Conservation (phyloP, 2,113 vertebrate species). For the Ctenodactylus gundi region DNA sequence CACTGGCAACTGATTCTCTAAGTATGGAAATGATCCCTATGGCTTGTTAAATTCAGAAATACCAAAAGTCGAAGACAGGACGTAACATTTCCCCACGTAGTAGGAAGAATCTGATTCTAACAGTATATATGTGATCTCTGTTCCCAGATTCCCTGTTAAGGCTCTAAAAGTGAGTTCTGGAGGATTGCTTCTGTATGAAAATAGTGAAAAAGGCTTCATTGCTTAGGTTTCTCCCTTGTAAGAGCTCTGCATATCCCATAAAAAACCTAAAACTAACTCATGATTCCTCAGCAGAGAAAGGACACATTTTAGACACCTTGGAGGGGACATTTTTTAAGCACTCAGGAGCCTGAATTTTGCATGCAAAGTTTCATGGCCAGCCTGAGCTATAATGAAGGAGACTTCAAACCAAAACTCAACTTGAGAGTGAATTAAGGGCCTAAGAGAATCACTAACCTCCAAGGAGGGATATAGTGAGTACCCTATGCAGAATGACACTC, state of each 20-base stretch:
- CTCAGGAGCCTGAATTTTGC: background rate
- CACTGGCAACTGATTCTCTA: too few species aligned
- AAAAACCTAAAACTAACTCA: background rate
- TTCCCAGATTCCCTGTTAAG: too few species aligned
- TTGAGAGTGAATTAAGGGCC: background rate
- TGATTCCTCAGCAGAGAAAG: background rate
- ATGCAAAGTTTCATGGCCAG: background rate
- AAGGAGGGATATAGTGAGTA: accelerated
- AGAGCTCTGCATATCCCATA: background rate
- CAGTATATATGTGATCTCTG: background rate
- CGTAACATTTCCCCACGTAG: background rate
- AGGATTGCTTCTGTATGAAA: background rate
- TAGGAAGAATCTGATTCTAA: background rate
- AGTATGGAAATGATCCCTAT: too few species aligned
- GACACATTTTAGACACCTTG: accelerated
- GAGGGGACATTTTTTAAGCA: too few species aligned
- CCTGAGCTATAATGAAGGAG: background rate
- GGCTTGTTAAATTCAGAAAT: background rate
- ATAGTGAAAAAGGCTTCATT: background rate
- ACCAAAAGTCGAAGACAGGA: background rate
- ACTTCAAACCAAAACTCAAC: background rate
- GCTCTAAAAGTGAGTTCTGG: background rate
- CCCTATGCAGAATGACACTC: background rate
- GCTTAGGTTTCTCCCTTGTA: background rate
- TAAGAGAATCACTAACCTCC: too few species aligned